Percentiles rank a stretch among this genome's conserved stretches.
phyloP scores from a whole-genome alignment of 2,888 invertebrate genomes.

The Notodonta dromedarius region DNA sequence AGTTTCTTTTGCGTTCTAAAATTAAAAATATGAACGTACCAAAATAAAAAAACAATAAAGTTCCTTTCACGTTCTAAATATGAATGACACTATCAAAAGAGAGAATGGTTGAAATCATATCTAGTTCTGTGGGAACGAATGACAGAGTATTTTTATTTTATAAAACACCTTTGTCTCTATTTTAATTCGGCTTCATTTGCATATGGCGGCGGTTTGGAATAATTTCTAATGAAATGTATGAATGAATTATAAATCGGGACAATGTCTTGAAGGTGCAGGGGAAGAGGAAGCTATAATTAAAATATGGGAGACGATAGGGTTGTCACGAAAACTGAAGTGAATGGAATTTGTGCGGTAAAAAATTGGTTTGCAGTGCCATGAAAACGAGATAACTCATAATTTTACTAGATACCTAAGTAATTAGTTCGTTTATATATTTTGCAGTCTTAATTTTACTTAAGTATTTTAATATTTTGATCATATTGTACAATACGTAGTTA shows the following conservation, averaged over 20 bases:
- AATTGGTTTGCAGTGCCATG: too few relatives aligned
- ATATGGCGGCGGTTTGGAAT: constrained; percentile 62
- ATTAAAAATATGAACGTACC: constrained; percentile 17
- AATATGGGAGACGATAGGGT: constrained; percentile 62
- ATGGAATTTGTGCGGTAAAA: background rate
- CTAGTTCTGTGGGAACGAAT: constrained; percentile 73
- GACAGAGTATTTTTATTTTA: constrained; percentile 60
- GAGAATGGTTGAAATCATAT: constrained; percentile 41
- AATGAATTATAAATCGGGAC: constrained; percentile 74
- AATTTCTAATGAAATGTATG: constrained; percentile 72
- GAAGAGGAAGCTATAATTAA: constrained; percentile 78
- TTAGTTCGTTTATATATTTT: too few relatives aligned
- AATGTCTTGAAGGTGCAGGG: constrained; percentile 74
- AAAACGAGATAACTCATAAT: too few relatives aligned
- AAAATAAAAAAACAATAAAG: constrained; percentile 21
- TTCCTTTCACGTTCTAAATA: constrained; percentile 21
- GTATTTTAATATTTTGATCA: too few relatives aligned
- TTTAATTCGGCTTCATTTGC: constrained; percentile 73
- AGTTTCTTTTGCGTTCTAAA: constrained; percentile 24
- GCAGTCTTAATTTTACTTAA: too few relatives aligned
- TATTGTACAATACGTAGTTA: too few relatives aligned
- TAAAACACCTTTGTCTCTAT: constrained; percentile 70
- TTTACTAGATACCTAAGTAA: too few relatives aligned
- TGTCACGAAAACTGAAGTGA: constrained; percentile 37
- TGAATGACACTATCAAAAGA: constrained; percentile 40